Evolutionary conservation across 2,113 vertebrate genomes (phyloP).

Genomic region (Apus apus): DNA sequence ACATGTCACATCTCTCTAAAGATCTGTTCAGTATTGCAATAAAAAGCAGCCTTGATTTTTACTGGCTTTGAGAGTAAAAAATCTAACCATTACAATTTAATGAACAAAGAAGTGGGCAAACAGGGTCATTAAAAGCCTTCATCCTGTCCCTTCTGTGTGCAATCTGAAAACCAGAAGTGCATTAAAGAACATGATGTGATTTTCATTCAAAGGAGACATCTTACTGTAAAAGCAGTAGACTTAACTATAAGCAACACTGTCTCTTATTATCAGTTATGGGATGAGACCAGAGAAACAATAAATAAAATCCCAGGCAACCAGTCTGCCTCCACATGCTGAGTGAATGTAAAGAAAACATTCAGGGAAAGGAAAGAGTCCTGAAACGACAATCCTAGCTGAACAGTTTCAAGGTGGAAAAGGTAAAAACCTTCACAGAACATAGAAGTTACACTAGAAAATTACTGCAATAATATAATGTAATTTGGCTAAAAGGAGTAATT

Average conservation of each 20-base stretch:
- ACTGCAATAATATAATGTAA: neutral
- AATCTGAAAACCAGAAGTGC: neutral
- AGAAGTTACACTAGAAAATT: neutral
- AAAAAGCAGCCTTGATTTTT: neutral
- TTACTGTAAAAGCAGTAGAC: neutral
- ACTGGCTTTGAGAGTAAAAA: neutral
- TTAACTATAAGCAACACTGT: neutral
- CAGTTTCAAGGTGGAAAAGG: neutral
- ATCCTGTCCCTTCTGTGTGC: neutral
- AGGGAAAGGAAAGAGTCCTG: neutral
- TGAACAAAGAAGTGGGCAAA: neutral
- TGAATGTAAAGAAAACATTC: neutral
- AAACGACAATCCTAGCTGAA: neutral
- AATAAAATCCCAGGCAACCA: neutral
- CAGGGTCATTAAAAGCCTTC: neutral
- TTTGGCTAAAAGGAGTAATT: neutral
- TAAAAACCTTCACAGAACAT: neutral
- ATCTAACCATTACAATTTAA: neutral
- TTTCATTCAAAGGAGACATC: neutral
- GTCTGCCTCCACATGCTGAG: neutral
- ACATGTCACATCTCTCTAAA: neutral
- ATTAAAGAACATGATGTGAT: neutral
- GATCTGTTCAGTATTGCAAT: neutral
- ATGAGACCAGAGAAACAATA: neutral
- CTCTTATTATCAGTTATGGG: neutral